Percentiles rank a stretch among this genome's conserved stretches.
These are phyloP conservation scores for Notolepis coatsorum DNA, from an alignment of 2,797 vertebrate genomes.

Conservation along the genomic window DNA sequence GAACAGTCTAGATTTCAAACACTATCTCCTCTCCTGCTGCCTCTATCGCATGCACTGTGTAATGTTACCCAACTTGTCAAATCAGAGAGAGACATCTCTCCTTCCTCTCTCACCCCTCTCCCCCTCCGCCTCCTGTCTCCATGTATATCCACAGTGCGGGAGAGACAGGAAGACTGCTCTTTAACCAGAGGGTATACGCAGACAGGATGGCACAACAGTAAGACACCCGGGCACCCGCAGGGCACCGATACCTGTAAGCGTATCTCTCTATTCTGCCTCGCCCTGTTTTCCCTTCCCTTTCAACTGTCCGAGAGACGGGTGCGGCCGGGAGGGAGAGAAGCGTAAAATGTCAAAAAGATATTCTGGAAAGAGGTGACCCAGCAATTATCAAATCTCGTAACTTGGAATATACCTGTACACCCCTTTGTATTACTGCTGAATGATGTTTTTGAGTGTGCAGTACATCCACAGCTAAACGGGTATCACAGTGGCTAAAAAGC, in stretches of 20 bases:
- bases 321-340: too few species aligned
- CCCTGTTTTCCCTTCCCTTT: conserved; percentile 34
- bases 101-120: not conserved
- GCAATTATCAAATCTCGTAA: too few species aligned
- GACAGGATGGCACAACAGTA: not conserved
- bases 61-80: conserved; percentile 63
- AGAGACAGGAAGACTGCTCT: conserved; percentile 16
- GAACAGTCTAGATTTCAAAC: conserved; percentile 69
- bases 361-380: too few species aligned
- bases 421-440: too few species aligned
- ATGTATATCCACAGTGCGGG: too few species aligned
- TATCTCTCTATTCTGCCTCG: conserved; percentile 31
- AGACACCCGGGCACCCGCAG: conserved; percentile 16
- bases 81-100: conserved; percentile 37
- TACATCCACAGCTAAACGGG: too few species aligned
- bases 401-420: too few species aligned
- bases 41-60: conserved; percentile 36
- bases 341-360: too few species aligned
- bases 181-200: conserved; percentile 15
- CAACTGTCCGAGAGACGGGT: conserved; percentile 37
- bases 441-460: too few species aligned
- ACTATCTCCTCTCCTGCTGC: conserved; percentile 47
- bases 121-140: too few species aligned
- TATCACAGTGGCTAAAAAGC: too few species aligned
- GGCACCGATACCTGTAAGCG: conserved; percentile 8